Conservation (phyloP, 2,797 vertebrate genomes). For the Sebastes minor region DNA sequence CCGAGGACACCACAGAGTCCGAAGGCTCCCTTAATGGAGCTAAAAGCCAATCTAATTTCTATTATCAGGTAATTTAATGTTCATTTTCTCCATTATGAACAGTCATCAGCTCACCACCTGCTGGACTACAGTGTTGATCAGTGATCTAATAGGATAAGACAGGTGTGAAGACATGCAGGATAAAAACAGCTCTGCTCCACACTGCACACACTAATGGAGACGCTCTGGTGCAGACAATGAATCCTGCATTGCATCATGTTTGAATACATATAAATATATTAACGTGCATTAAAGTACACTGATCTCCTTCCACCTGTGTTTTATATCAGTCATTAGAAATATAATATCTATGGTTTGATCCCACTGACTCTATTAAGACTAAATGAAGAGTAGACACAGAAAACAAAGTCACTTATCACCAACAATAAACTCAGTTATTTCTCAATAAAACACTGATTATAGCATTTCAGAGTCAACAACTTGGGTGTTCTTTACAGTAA, state of each 20-base stretch:
- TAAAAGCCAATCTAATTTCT: constrained; percentile 29
- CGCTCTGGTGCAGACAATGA: not conserved
- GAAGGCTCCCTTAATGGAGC: not conserved
- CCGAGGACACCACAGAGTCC: not conserved
- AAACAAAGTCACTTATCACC: rapidly evolving
- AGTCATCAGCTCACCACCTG: constrained; percentile 37
- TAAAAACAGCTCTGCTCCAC: not conserved
- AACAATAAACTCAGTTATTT: not conserved
- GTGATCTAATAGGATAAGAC: constrained; percentile 41
- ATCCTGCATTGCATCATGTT: not conserved
- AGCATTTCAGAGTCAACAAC: not conserved
- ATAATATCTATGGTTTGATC: not conserved
- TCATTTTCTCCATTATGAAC: constrained; percentile 44
- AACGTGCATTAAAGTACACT: not conserved
- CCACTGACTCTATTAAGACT: not conserved
- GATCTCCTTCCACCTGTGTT: not conserved
- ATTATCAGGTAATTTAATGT: constrained; percentile 31
- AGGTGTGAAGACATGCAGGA: not conserved
- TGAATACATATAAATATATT: not conserved
- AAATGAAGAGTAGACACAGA: not conserved
- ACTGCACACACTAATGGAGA: not conserved
- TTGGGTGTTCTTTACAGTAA: not conserved
- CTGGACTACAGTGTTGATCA: constrained; percentile 32
- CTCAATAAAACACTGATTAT: not conserved
- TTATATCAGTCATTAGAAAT: not conserved